A percentile compares a stretch with the other conserved stretches of the same genome.
Evolutionary conservation across 1,140 invertebrate species (phyloP).

Genomic region (Pogonomyrmex barbatus): DNA sequence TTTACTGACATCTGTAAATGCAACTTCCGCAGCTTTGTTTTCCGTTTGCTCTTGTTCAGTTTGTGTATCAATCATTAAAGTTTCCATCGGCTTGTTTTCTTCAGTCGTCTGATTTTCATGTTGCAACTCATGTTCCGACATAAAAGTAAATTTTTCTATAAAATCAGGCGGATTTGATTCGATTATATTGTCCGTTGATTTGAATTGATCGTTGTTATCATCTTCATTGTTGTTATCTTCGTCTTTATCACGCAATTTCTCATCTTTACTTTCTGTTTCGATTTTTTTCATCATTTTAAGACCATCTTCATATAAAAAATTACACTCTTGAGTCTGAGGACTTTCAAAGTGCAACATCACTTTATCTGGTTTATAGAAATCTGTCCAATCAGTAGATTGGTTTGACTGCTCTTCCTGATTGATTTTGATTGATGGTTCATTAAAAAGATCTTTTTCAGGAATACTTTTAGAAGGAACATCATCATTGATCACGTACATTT

Average conservation of each 20-base stretch:
- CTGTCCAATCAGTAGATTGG: background rate
- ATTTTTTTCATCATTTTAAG: background rate
- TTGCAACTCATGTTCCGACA: background rate
- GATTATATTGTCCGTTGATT: background rate
- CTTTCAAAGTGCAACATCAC: background rate
- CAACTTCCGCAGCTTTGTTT: constrained; percentile 63
- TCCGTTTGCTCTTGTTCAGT: constrained; percentile 39
- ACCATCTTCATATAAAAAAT: background rate
- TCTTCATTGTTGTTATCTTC: background rate
- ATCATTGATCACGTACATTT: background rate
- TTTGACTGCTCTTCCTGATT: background rate
- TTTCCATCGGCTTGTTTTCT: background rate
- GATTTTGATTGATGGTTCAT: background rate
- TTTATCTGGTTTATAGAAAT: background rate
- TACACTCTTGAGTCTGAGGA: too few species aligned
- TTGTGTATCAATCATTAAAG: background rate
- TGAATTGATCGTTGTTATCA: background rate
- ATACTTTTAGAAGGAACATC: background rate
- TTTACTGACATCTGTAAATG: background rate
- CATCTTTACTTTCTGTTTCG: background rate
- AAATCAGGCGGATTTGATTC: background rate
- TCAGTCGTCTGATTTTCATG: too few species aligned
- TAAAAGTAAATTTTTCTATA: background rate
- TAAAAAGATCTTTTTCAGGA: background rate
- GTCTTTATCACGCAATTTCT: too few species aligned